Base-by-base conservation (phyloP, 2,888 invertebrate species). In the Meteorus cinctellus region DNA sequence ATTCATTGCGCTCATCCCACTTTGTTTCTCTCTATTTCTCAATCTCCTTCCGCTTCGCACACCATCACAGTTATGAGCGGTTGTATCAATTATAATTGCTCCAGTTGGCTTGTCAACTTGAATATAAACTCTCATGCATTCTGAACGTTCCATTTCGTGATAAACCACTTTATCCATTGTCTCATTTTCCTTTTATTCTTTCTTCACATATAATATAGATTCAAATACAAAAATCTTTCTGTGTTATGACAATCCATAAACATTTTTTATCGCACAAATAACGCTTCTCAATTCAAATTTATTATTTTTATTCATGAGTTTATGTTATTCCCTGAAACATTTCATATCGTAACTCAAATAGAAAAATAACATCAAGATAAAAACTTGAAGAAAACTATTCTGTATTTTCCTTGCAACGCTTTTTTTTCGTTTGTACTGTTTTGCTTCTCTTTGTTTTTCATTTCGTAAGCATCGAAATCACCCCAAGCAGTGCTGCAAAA, bases 1-100 rank as follows among this genome's bases (percentile, higher is more conserved):
- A 55, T 55, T 19, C 8, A 19, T 10, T 55, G 19, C 55, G 8
- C 19, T 55, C 19, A 19, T 6, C 19, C 48, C 48, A 4, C 4
- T 48, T 48, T n/a, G 1, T n/a, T 48, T 16, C 4, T 16, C 48
- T 48, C 4, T n/a, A 48, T 48, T n/a, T 48, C 16, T 48, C 6
- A n/a, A 48, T 48, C 16, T 48, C 19, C 8, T 24, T 19, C 19
- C 55, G 19, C 48, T 51, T 51, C n/a, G 48, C 48, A 29, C 19
- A 41, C 48, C 27, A 48, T n/a, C 29, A 29, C 27, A 68, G 48
- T 51, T 68, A 68, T 55, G 19, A 68, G 68, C 48, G 16, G 48
- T 68, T 29, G 45, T 29, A 68, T 68, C 68, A 48, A 68, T 45
- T 48, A 68, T 48, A 29, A 68, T 68, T 51, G 51, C 48, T 68